phyloP scores from a whole-genome alignment of 2,888 invertebrate species.

The Scaptomyza flava region DNA sequence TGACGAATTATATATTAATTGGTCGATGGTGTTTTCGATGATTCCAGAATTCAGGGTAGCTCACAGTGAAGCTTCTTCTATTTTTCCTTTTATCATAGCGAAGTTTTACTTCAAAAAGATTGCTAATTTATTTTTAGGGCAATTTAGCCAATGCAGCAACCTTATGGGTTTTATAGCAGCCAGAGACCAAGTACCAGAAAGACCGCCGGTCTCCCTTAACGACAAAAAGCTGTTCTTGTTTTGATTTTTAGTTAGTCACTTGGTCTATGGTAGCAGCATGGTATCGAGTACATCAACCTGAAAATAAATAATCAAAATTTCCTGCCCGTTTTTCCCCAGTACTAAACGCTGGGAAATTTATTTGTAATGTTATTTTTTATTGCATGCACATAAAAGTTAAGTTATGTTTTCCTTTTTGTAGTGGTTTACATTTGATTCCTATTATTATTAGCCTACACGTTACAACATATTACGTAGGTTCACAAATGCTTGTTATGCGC shows the following conservation, averaged over 20 bases:
- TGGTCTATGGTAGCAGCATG: neutral
- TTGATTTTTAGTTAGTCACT: too few species aligned
- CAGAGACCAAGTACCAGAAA: too few species aligned
- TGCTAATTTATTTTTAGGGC: neutral
- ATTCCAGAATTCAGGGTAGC: too few species aligned
- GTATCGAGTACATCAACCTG: neutral
- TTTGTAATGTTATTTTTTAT: constrained; percentile 66
- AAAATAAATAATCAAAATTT: neutral
- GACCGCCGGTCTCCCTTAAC: too few species aligned
- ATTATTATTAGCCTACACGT: constrained; percentile 62
- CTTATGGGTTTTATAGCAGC: neutral
- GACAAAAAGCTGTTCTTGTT: too few species aligned
- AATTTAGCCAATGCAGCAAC: neutral
- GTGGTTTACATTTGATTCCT: constrained; percentile 47
- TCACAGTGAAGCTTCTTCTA: too few species aligned
- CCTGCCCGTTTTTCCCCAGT: neutral
- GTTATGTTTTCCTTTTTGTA: constrained; percentile 43
- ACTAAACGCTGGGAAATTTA: constrained; percentile 5
- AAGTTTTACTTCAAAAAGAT: too few species aligned
- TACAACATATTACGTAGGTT: constrained; percentile 72
- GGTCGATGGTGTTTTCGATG: too few species aligned
- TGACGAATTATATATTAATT: too few species aligned
- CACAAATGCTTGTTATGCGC: constrained; percentile 54
- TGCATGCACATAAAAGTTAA: constrained; percentile 82
- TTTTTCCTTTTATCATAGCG: too few species aligned